phyloP scores from a whole-genome alignment of 1,140 invertebrate genomes.

The Caerostris darwini region DNA sequence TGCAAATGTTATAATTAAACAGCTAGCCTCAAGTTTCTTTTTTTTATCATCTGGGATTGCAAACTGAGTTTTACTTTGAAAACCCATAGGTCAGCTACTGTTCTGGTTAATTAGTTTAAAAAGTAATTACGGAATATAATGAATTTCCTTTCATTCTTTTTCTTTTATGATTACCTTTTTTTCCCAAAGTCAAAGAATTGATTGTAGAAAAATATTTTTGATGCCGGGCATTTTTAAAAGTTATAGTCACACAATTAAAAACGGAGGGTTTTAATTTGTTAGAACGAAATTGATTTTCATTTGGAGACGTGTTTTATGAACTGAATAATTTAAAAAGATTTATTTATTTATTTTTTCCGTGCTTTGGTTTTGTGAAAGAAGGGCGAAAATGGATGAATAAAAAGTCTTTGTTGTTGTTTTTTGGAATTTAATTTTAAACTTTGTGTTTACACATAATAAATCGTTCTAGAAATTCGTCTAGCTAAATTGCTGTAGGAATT shows the following conservation, averaged over 20 bases:
- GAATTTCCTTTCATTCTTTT: conserved; percentile 57
- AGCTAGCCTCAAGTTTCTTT: not conserved
- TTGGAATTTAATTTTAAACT: conserved; percentile 14
- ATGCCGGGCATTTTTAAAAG: conserved; percentile 42
- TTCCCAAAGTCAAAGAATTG: conserved; percentile 15
- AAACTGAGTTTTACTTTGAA: not conserved
- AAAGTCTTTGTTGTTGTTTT: not conserved
- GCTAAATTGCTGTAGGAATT: not conserved
- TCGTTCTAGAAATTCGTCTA: not conserved
- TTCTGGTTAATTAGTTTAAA: conserved; percentile 64
- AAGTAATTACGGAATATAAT: conserved; percentile 51
- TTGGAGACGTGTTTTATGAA: conserved; percentile 44
- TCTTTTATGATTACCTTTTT: not conserved
- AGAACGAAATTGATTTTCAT: conserved; percentile 22
- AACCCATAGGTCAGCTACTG: not conserved
- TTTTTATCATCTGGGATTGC: not conserved
- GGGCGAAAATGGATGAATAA: not conserved
- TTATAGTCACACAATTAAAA: conserved; percentile 47
- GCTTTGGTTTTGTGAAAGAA: not conserved
- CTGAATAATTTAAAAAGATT: not conserved
- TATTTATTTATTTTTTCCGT: not conserved
- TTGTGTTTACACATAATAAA: not conserved
- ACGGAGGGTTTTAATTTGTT: conserved; percentile 45
- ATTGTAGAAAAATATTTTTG: conserved; percentile 57
- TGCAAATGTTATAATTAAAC: conserved; percentile 56